phyloP scores from a whole-genome alignment of 30 jellyfish, hydroid and myxozoan species.

The Rhopilema esculentum region DNA sequence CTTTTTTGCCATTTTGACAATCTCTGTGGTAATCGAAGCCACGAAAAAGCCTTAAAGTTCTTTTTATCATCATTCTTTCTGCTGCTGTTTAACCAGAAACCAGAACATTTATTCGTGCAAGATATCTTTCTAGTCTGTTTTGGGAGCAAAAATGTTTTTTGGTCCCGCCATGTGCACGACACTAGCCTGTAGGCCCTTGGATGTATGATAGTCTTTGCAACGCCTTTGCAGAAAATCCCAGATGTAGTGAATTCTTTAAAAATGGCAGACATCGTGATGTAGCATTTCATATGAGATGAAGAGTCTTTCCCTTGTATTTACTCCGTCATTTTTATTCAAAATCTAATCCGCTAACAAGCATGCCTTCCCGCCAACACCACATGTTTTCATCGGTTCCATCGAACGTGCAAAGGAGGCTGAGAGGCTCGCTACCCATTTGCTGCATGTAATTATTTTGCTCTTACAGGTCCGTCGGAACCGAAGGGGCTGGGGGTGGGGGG shows the following conservation, averaged over 20 bases:
- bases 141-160: no score
- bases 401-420: neutral
- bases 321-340: no score
- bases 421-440: neutral
- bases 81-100: neutral
- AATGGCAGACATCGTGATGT: neutral
- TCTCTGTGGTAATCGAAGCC: neutral
- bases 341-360: no score
- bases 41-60: no score
- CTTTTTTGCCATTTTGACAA: neutral
- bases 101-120: neutral
- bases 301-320: no score
- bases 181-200: neutral
- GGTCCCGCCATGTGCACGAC: neutral
- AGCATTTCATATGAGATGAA: no score
- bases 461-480: no score
- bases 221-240: neutral
- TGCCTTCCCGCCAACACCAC: neutral
- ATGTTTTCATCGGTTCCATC: neutral
- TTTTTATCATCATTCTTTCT: no score
- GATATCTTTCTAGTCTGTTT: neutral
- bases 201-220: neutral
- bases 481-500: no score
- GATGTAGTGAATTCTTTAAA: neutral
- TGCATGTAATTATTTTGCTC: neutral